Evolutionary conservation across 2,888 invertebrate species (phyloP).

Genomic region (Vanessa cardui): DNA sequence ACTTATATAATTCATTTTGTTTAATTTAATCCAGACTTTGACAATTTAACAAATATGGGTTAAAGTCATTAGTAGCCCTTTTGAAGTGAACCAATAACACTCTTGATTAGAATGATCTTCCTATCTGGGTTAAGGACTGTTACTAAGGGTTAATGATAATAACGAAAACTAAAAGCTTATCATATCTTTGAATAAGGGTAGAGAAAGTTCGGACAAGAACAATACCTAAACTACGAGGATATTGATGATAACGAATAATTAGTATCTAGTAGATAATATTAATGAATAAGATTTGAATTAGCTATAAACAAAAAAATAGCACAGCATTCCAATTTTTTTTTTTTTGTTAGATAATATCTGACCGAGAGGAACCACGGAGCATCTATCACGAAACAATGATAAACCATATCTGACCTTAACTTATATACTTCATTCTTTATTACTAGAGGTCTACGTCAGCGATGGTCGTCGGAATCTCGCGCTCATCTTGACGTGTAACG

Average conservation of each 20-base stretch:
- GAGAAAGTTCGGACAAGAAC: not conserved
- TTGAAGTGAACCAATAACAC: slow-evolving; percentile 6
- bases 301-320: no score
- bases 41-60: not conserved
- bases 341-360: no score
- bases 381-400: no score
- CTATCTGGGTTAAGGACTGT: slow-evolving; percentile 1
- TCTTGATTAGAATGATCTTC: not conserved
- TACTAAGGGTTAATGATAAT: slow-evolving; percentile 6
- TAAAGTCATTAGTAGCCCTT: not conserved
- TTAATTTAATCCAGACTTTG: not conserved
- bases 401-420: no score
- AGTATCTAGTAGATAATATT: no score
- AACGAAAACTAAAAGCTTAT: slow-evolving; percentile 5
- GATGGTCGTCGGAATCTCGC: no score
- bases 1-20: not conserved
- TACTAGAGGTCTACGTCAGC: no score
- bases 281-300: no score
- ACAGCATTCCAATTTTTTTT: no score
- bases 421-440: no score
- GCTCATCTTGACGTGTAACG: no score
- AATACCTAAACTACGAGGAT: not conserved
- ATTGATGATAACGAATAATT: not conserved
- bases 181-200: not conserved
- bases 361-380: no score